These are phyloP conservation scores for Micromys minutus DNA, from an alignment of 2,113 vertebrate genomes.

Conservation along the genomic window DNA sequence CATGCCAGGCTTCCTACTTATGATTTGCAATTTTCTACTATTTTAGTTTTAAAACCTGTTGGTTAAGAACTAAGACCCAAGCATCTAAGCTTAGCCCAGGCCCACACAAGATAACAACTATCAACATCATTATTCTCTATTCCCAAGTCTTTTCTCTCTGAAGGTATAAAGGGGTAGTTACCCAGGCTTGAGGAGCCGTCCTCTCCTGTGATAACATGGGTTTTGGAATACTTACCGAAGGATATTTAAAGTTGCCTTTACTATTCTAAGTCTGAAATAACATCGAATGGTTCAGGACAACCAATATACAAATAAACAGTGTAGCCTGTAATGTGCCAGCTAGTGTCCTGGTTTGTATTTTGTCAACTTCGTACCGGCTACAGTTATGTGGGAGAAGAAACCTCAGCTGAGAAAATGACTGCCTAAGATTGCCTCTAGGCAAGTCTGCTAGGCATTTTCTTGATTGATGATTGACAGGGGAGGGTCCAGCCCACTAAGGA, in stretches of 20 bases:
- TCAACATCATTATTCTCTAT: not conserved
- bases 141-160: not conserved
- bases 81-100: not conserved
- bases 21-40: too few relatives aligned
- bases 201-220: not conserved
- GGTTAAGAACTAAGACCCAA: not conserved
- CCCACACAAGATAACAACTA: not conserved
- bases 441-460: not conserved
- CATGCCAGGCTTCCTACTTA: not conserved
- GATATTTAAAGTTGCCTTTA: not conserved
- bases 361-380: not conserved
- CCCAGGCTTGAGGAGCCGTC: not conserved
- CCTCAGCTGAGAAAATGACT: not conserved
- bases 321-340: not conserved
- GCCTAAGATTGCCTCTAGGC: too few relatives aligned
- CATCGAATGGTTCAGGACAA: not conserved
- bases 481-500: not conserved
- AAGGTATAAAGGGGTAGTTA: not conserved
- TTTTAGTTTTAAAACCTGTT: not conserved
- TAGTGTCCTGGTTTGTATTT: not conserved
- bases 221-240: not conserved
- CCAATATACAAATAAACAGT: not conserved
- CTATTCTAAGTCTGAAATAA: not conserved
- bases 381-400: not conserved
- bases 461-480: not conserved